Evolutionary conservation across 2,888 invertebrate species (phyloP).

Genomic region (Trilocha varians): DNA sequence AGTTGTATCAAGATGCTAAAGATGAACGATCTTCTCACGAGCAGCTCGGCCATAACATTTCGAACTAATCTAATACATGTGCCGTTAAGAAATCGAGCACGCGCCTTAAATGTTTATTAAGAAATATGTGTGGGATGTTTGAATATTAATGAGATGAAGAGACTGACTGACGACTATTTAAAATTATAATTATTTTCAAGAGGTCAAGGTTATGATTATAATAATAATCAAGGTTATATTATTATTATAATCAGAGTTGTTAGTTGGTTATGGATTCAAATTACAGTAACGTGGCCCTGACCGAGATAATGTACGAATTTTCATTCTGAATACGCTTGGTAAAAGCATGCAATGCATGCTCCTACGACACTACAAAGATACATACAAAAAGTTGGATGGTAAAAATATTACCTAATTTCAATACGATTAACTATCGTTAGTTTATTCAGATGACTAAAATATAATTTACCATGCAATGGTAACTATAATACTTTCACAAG

Average conservation of each 20-base stretch:
- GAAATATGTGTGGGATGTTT: conserved; percentile 8
- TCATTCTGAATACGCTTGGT: conserved; percentile 26
- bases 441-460: too few species aligned
- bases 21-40: conserved; percentile 15
- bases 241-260: conserved; percentile 6
- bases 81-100: conserved; percentile 8
- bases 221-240: too few species aligned
- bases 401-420: too few species aligned
- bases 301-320: conserved; percentile 23
- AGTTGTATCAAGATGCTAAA: conserved; percentile 16
- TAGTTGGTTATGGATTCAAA: conserved; percentile 5
- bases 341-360: conserved; percentile 13
- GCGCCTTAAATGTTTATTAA: conserved; percentile 4
- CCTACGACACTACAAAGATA: not conserved
- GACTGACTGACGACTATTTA: not conserved
- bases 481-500: too few species aligned
- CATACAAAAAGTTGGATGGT: conserved; percentile 1
- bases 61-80: conserved; percentile 10
- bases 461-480: too few species aligned
- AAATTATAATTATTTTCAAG: not conserved
- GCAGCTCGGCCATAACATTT: conserved; percentile 12
- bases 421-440: too few species aligned
- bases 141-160: conserved; percentile 1
- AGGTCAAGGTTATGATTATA: conserved; percentile 8
- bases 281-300: conserved; percentile 21